Conservation (phyloP, 1,140 invertebrate genomes). For the Brachionus asplanchnoidis region DNA sequence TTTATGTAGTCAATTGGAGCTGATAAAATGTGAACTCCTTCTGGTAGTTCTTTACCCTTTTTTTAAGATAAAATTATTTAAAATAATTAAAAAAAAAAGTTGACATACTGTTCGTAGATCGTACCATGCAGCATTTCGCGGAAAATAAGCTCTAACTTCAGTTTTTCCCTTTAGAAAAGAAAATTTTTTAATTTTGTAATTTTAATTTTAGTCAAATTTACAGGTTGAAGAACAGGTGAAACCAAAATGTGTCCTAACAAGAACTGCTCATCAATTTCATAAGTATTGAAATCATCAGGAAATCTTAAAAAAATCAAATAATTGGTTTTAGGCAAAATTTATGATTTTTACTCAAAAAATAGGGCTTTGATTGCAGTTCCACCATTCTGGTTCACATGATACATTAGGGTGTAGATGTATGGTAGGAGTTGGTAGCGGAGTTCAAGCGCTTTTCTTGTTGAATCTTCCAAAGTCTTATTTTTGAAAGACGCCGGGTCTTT, state of each 20-base stretch:
- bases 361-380: conserved; percentile 71
- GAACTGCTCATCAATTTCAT: conserved; percentile 70
- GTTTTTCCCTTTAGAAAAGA: conserved; percentile 49
- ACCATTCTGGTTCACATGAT: conserved; percentile 65
- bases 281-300: conserved; percentile 61
- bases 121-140: conserved; percentile 3
- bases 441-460: conserved; percentile 61
- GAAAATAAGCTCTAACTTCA: conserved; percentile 10
- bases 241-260: conserved; percentile 73
- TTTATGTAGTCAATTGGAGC: conserved; percentile 50
- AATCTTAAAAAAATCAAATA: conserved; percentile 43
- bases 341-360: conserved; percentile 58
- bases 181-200: not conserved
- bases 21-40: conserved; percentile 16
- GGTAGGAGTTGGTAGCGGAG: conserved; percentile 72
- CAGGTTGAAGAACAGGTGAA: conserved; percentile 67
- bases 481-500: conserved; percentile 49
- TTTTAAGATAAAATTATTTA: not conserved
- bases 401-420: conserved; percentile 76
- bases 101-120: conserved; percentile 1
- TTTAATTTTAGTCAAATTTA: not conserved
- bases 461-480: not conserved
- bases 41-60: not conserved
- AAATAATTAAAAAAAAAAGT: not conserved
- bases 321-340: not conserved